Conservation (phyloP, 1,140 invertebrate genomes). For the Heterodera schachtii region DNA sequence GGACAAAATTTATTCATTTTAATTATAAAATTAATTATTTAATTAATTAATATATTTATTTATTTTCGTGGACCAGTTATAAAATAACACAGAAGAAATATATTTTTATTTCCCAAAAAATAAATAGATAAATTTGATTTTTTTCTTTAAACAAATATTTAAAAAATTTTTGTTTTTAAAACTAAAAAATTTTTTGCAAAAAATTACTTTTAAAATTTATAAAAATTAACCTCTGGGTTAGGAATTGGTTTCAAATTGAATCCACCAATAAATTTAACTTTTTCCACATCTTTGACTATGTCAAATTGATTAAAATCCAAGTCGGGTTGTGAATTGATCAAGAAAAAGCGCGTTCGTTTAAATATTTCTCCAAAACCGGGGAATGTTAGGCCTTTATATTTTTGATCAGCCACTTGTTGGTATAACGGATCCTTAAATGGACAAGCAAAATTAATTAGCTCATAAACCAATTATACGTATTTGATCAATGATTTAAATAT, state of each 20-base stretch:
- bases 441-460: no score
- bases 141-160: no score
- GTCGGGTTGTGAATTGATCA: conserved; percentile 1
- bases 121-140: no score
- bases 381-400: not conserved
- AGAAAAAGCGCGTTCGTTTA: not conserved
- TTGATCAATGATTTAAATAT: no score
- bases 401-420: not conserved
- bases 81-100: no score
- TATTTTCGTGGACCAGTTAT: no score
- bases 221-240: not conserved
- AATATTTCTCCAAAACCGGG: not conserved
- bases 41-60: no score
- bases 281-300: not conserved
- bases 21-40: not conserved
- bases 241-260: not conserved
- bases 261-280: not conserved
- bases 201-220: not conserved
- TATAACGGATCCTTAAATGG: not conserved
- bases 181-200: not conserved
- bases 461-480: no score
- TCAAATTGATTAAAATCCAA: not conserved
- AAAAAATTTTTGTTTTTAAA: no score
- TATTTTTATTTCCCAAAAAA: no score
- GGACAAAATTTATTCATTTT: not conserved